Conservation (phyloP, 2,888 invertebrate species). For the Lapara coniferarum region DNA sequence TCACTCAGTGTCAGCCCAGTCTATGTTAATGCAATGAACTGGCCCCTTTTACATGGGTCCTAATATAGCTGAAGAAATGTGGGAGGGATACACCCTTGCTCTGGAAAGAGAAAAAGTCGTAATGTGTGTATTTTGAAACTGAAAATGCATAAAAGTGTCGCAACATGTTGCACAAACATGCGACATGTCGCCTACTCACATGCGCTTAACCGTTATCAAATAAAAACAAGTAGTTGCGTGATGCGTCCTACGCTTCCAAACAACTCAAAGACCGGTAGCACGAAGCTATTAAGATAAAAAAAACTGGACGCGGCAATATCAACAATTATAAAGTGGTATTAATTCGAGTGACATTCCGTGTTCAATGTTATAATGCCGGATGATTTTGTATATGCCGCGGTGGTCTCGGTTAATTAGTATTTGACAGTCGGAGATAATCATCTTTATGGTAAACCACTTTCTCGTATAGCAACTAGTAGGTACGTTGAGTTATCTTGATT, state of each 20-base stretch:
- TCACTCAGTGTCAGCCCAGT: no score
- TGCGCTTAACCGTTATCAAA: neutral
- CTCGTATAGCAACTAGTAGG: neutral
- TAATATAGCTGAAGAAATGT: no score
- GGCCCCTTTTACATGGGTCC: no score
- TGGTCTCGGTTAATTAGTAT: slow-evolving; percentile 18
- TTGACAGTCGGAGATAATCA: slow-evolving; percentile 12
- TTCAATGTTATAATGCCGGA: slow-evolving; percentile 1
- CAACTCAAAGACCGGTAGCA: slow-evolving; percentile 67
- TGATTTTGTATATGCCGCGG: neutral
- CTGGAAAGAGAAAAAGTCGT: no score
- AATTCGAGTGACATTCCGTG: slow-evolving; percentile 75
- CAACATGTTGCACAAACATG: no score
- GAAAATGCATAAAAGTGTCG: no score
- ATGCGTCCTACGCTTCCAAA: neutral
- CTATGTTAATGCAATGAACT: no score
- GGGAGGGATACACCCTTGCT: no score
- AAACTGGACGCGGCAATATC: slow-evolving; percentile 40
- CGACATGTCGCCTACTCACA: no score
- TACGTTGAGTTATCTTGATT: neutral
- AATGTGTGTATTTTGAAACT: no score
- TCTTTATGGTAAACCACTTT: slow-evolving; percentile 4
- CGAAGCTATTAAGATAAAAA: slow-evolving; percentile 68
- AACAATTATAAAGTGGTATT: slow-evolving; percentile 45
- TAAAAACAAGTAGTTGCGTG: neutral